Conservation (phyloP, 2,113 vertebrate species). For the Alces alces region DNA sequence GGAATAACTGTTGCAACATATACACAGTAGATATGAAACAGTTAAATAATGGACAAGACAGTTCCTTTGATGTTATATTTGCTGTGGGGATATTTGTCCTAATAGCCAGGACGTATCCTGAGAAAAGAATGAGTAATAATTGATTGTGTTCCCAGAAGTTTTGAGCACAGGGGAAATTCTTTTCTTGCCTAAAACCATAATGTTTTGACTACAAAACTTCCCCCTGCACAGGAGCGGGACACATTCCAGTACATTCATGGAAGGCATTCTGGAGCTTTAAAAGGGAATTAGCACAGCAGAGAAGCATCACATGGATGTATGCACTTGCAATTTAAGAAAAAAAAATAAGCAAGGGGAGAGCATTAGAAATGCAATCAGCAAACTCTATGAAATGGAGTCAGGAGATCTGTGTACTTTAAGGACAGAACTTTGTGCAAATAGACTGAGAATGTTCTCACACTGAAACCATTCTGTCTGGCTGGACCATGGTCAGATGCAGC, state of each 20-base stretch:
- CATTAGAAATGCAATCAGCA: not conserved
- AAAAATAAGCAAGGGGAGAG: not conserved
- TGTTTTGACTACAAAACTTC: not conserved
- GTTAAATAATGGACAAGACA: not conserved
- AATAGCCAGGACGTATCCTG: not conserved
- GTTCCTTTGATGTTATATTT: not conserved
- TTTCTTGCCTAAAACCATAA: not conserved
- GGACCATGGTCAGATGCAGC: not conserved
- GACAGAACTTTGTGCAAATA: not conserved
- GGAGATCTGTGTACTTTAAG: not conserved
- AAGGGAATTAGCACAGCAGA: not conserved
- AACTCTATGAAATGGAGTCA: not conserved
- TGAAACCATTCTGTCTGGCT: not conserved
- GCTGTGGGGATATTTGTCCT: not conserved
- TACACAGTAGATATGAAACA: not conserved
- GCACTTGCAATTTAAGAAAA: not conserved
- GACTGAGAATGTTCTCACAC: not conserved
- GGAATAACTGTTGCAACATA: not conserved
- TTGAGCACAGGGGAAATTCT: not conserved
- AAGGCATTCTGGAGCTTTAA: not conserved
- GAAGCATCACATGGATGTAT: not conserved
- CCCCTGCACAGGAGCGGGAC: not conserved
- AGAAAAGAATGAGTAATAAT: not conserved
- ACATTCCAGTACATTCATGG: not conserved
- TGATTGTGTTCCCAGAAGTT: not conserved